A percentile compares a stretch with the other conserved stretches of the same genome.
Conservation (phyloP, 2,797 vertebrate species). For the Gallinago solitaria region DNA sequence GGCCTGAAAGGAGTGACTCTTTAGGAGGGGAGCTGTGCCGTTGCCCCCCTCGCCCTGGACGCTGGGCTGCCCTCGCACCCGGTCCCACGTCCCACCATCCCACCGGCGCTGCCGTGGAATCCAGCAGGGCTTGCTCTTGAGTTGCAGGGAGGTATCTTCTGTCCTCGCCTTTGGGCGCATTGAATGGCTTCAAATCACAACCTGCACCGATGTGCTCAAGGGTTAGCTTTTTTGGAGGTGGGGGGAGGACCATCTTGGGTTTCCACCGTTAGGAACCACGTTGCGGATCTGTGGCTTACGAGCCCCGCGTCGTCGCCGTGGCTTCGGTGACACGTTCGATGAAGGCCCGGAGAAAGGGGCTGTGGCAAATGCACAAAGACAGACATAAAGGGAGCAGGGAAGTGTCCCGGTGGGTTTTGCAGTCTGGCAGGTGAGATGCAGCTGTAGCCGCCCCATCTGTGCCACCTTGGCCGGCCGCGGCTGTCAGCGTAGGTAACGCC, state of each 20-base stretch:
- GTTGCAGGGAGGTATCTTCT: conserved; percentile 43
- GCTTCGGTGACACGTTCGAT: conserved; percentile 59
- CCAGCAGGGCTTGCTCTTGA: conserved; percentile 62
- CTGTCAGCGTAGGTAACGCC: conserved; percentile 59
- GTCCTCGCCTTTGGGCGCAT: conserved; percentile 43
- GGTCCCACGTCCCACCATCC: background rate
- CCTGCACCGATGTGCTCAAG: background rate
- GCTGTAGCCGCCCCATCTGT: conserved; percentile 78
- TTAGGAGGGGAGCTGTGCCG: conserved; percentile 24
- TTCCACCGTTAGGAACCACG: background rate
- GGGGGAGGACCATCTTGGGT: conserved; percentile 30
- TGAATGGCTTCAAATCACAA: conserved; percentile 40
- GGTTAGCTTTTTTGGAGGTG: background rate
- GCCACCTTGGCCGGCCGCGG: conserved; percentile 69
- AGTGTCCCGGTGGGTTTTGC: conserved; percentile 71
- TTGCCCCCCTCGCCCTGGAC: background rate
- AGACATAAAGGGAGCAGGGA: conserved; percentile 66
- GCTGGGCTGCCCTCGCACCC: background rate
- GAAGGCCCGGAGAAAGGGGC: conserved; percentile 71
- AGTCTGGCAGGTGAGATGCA: conserved; percentile 77
- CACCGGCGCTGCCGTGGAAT: background rate
- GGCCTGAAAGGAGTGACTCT: conserved; percentile 12
- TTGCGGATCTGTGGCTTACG: background rate
- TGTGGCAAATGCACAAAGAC: conserved; percentile 73
- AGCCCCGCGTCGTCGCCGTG: background rate